Evolutionary conservation across 1,140 invertebrate species (phyloP), one percentile per base, ranked within the genome.

Genomic region (Drosophila bifasciata): DNA sequence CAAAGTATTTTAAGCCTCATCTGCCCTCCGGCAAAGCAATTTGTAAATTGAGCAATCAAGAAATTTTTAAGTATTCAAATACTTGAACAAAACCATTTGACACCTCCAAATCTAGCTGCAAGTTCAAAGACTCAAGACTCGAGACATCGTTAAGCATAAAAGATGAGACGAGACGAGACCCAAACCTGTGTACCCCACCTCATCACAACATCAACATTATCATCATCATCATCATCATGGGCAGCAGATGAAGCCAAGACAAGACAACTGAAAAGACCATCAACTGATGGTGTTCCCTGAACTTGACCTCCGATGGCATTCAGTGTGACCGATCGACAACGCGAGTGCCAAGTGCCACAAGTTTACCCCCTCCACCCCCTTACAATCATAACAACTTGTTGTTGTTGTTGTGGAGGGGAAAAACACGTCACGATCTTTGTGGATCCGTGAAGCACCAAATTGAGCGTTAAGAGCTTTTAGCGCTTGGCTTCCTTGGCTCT

Each of bases 271-370:
- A 62, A 46, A 25, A 32, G 39, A 55, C 55, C 32, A 64, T 46
- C 17, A 50, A 23, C 41, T 16, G n/a, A 25, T 41, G 76, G 80
- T 86, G 60, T 86, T 85, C 68, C 80, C 80, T 85, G 80, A 85
- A 85, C 80, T 86, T 85, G 80, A 85, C 80, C 80, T 86, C 73
- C 62, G 72, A 45, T 56, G 57, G 36, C 53, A 62, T 43, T 56
- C 50, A 61, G 40, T 32, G 21, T 40, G 40, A 63, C 39, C 25
- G 46, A 63, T 15, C n/a, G 9, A 25, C 61, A 25, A 39, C 16
- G 5, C 39, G 11, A 48, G 28, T 49, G n/a, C 21, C 23, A 40
- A 15, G 9, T n/a, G n/a, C n/a, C 28, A 39, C 13, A 44, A 53
- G 16, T 36, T 4, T 13, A 9, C 2, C 28, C 28, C 28, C 9